Base-by-base conservation (phyloP, 2,113 vertebrate genomes). In the Mobula birostris region DNA sequence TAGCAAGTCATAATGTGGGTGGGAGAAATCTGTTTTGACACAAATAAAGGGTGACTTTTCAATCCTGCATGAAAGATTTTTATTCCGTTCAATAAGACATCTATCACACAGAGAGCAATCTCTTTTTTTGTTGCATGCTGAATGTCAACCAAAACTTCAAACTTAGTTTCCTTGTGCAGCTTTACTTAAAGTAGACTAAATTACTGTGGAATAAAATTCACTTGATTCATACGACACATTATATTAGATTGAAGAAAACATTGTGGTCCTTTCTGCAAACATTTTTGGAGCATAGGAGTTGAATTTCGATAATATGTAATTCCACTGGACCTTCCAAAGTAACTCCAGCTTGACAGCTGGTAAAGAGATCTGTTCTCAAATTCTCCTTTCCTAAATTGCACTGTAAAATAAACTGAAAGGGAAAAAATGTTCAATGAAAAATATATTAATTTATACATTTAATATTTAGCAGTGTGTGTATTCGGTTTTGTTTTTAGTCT, bases 21-120 rank as follows among this genome's bases (percentile, higher is more conserved):
- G 96, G 95, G 95, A 96, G 96, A 95, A 93, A 95, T 95, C 94
- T 96, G 95, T 96, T 97, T 96, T 96, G 95, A 96, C 95, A 96
- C 95, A 95, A 96, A 95, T 96, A 94, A 95, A 95, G 94, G 68
- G 94, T 94, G 96, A 95, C 90, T 95, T 95, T 96, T 95, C 96
- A 95, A 96, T 96, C 94, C 92, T 94, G 95, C 95, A 96, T 96
- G 95, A 96, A 96, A 96, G 94, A 94, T 79, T 48, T 72, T 94
- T 94, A 94, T 96, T 95, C 94, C 94, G 80, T 85, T 9, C 79
- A 88, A 88, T 94, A 93, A 56, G 36, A 56, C 70, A 74, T 93
- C 72, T 74, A 74, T 93, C 74, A 74, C 68, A 72, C 40, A 66
- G 74, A 70, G 70, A 29, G 91, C 14, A 24, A 93, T 72, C 66